Evolutionary conservation across 1,140 invertebrate species (phyloP).

Genomic region (Belonocnema kinseyi): DNA sequence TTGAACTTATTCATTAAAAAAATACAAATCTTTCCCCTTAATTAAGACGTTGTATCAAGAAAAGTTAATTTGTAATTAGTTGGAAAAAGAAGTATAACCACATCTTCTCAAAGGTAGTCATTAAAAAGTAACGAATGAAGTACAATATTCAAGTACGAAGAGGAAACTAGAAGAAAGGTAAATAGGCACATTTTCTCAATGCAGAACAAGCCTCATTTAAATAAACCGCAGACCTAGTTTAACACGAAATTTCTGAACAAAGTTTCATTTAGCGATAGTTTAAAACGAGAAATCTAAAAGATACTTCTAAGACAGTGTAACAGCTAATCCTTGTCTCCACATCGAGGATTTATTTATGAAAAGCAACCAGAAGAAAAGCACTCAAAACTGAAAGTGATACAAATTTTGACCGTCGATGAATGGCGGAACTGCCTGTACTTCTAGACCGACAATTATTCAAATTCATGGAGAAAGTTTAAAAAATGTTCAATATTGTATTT

Average conservation of each 20-base stretch:
- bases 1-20: background rate
- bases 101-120: no score
- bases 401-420: no score
- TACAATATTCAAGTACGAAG: no score
- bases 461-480: no score
- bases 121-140: background rate
- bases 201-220: background rate
- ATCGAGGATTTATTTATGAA: no score
- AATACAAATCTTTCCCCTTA: no score
- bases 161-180: background rate
- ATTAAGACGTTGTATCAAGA: background rate
- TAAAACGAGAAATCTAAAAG: background rate
- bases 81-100: no score
- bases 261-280: constrained; percentile 10
- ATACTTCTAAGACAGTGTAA: background rate
- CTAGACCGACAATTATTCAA: no score
- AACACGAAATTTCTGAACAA: background rate
- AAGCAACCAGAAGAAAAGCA: no score
- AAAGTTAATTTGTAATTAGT: background rate
- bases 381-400: no score
- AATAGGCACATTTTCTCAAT: background rate
- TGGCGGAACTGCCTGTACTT: no score
- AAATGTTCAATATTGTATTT: no score
- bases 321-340: background rate
- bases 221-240: constrained; percentile 11